Percentiles rank a stretch among this genome's conserved stretches.
These are phyloP conservation scores for Mizuhopecten yessoensis DNA, from an alignment of 1,140 invertebrate species.

Conservation along the genomic window DNA sequence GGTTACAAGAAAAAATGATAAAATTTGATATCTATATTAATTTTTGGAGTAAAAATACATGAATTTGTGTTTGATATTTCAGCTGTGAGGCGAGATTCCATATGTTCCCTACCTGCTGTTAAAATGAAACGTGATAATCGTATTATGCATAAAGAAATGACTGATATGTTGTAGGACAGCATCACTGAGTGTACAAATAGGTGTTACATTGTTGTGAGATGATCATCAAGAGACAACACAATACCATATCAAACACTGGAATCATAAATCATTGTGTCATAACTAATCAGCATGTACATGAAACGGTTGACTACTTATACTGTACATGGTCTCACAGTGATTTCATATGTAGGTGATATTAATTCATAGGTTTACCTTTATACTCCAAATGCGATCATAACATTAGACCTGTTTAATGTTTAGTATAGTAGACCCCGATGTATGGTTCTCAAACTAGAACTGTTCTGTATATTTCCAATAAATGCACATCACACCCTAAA, in stretches of 20 bases:
- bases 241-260: not conserved
- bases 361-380: not conserved
- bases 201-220: not conserved
- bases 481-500: too few relatives aligned
- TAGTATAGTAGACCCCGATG: too few relatives aligned
- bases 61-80: conserved; percentile 35
- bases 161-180: not conserved
- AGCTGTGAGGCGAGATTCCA: not conserved
- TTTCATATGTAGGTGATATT: not conserved
- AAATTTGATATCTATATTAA: not conserved
- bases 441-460: too few relatives aligned
- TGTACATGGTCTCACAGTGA: not conserved
- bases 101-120: not conserved
- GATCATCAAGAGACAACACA: not conserved
- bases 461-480: too few relatives aligned
- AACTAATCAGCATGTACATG: not conserved
- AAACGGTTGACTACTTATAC: not conserved
- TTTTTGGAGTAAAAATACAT: not conserved
- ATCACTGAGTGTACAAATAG: not conserved
- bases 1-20: conserved; percentile 16
- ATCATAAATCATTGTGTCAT: not conserved
- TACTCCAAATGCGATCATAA: not conserved
- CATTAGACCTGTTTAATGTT: too few relatives aligned
- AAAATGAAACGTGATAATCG: not conserved
- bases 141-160: conserved; percentile 37